These are phyloP conservation scores for Tapera naevia DNA, from an alignment of 2,797 vertebrate species.

Conservation along the genomic window DNA sequence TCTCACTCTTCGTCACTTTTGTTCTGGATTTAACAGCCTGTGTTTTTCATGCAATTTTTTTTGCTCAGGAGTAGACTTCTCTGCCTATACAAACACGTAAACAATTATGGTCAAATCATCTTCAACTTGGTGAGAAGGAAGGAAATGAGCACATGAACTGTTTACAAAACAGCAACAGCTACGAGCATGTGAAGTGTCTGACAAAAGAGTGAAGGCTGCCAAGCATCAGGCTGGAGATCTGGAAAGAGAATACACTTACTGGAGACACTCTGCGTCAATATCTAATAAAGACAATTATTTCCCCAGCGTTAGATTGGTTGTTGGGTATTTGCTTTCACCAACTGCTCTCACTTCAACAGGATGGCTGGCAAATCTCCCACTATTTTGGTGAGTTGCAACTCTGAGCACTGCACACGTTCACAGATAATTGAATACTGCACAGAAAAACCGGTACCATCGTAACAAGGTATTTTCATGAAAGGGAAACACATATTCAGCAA, in stretches of 20 bases:
- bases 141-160: neutral
- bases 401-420: neutral
- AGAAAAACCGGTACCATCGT: neutral
- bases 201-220: neutral
- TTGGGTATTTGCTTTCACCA: conserved; percentile 8
- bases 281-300: conserved; percentile 13
- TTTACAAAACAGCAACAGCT: neutral
- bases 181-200: neutral
- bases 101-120: neutral
- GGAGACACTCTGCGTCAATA: neutral
- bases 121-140: neutral
- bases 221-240: neutral
- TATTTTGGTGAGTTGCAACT: neutral
- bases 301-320: neutral
- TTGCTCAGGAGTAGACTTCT: neutral
- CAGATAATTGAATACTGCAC: neutral
- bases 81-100: neutral
- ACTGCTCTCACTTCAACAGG: neutral
- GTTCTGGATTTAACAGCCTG: neutral
- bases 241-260: neutral
- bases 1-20: neutral
- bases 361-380: conserved; percentile 30
- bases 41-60: neutral
- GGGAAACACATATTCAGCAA: neutral
- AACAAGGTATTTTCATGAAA: conserved; percentile 5